A percentile compares a stretch with the other conserved stretches of the same genome.
These are phyloP conservation scores for Pelobates fuscus DNA, from an alignment of 2,113 vertebrate genomes.

Conservation along the genomic window DNA sequence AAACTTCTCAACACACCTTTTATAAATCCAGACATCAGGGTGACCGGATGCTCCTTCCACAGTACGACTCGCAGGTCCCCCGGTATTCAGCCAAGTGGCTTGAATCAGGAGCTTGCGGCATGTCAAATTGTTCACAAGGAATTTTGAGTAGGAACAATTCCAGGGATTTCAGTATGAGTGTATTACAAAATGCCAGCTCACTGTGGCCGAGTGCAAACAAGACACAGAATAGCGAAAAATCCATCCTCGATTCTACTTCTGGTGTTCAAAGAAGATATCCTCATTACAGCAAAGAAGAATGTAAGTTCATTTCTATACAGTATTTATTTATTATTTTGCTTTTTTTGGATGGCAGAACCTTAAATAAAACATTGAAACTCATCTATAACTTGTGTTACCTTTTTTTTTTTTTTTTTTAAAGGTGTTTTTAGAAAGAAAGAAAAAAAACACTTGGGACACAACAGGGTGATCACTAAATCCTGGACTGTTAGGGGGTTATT, in stretches of 20 bases:
- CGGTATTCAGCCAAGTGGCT: constrained; percentile 87
- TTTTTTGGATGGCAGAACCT: too few species aligned
- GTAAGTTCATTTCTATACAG: constrained; percentile 73
- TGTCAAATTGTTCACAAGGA: constrained; percentile 71
- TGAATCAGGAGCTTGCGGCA: constrained; percentile 59
- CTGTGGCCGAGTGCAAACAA: constrained; percentile 70
- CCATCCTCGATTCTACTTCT: constrained; percentile 52
- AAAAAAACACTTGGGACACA: too few species aligned
- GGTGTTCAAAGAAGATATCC: constrained; percentile 51
- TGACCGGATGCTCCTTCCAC: constrained; percentile 80
- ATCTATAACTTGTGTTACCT: too few species aligned
- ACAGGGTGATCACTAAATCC: too few species aligned
- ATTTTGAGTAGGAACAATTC: constrained; percentile 73
- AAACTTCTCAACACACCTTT: constrained; percentile 70
- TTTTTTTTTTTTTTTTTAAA: too few species aligned
- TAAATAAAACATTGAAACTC: too few species aligned
- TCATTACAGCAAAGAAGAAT: constrained; percentile 77
- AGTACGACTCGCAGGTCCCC: constrained; percentile 88
- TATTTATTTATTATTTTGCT: too few species aligned
- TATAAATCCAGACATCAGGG: constrained; percentile 81
- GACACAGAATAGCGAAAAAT: constrained; percentile 63
- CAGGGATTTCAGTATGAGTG: constrained; percentile 67
- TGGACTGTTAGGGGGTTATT: too few species aligned
- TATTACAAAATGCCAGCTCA: constrained; percentile 66
- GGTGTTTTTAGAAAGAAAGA: too few species aligned